Percentiles rank a stretch among this genome's conserved stretches.
phyloP scores from a whole-genome alignment of 2,113 vertebrate species.

The Gymnarchus niloticus region DNA sequence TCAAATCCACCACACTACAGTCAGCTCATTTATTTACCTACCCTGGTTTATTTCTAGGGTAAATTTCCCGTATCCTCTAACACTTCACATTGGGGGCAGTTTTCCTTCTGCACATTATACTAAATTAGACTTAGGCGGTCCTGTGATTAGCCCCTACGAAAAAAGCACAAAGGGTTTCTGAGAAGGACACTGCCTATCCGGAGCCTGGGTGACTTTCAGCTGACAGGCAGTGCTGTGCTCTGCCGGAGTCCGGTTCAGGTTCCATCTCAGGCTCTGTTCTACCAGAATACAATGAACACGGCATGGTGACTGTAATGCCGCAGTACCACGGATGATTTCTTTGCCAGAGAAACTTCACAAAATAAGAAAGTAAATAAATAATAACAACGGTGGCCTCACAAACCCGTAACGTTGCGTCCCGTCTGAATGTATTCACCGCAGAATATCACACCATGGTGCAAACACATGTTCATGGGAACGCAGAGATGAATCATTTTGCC shows the following conservation, averaged over 20 bases:
- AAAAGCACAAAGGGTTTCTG: background rate
- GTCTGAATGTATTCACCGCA: background rate
- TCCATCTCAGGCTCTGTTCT: background rate
- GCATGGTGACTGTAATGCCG: background rate
- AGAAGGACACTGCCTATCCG: background rate
- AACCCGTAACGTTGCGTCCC: background rate
- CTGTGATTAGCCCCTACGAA: background rate
- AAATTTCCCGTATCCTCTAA: background rate
- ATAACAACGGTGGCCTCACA: background rate
- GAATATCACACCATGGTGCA: background rate
- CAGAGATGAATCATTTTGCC: conserved; percentile 12
- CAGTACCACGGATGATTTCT: too few relatives aligned
- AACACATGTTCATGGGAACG: background rate
- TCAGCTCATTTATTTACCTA: background rate
- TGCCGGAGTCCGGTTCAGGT: background rate
- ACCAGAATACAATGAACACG: background rate
- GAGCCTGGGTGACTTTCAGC: background rate
- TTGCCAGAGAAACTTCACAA: background rate
- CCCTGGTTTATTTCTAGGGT: background rate
- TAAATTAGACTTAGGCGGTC: conserved; percentile 12
- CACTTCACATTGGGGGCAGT: background rate
- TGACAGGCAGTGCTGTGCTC: background rate
- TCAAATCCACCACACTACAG: background rate
- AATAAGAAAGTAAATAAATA: background rate
- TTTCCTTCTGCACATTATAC: background rate